phyloP scores from a whole-genome alignment of 2,113 vertebrate species.

The Erythrocebus patas region DNA sequence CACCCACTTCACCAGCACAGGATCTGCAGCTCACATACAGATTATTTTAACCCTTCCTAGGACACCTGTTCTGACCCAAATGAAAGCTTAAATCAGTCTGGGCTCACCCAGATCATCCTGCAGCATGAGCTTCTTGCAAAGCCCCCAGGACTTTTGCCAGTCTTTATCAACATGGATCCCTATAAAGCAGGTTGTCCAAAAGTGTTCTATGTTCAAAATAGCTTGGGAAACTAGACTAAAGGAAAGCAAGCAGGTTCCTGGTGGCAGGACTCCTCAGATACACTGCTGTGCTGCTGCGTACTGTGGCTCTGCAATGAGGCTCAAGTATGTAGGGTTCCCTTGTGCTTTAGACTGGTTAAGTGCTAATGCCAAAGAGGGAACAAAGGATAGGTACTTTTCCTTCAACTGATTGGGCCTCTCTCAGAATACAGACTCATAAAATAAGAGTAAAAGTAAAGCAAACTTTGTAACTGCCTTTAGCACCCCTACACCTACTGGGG shows the following conservation, averaged over 20 bases:
- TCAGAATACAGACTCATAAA: not conserved
- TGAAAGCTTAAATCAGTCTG: not conserved
- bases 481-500: not conserved
- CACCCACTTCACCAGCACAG: not conserved
- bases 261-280: not conserved
- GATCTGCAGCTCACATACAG: not conserved
- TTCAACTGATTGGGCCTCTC: not conserved
- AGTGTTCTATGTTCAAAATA: not conserved
- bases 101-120: not conserved
- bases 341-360: not conserved
- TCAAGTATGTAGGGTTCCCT: not conserved
- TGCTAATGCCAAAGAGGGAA: not conserved
- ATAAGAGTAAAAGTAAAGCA: not conserved
- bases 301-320: not conserved
- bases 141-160: not conserved
- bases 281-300: fast-evolving
- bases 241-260: not conserved
- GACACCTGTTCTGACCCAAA: not conserved
- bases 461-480: not conserved
- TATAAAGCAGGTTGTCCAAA: not conserved
- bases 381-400: not conserved
- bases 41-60: not conserved
- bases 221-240: not conserved
- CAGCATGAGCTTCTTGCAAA: not conserved
- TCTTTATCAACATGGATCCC: not conserved